Percentiles rank a stretch among this genome's conserved stretches.
phyloP scores from a whole-genome alignment of 2,113 vertebrate species.

The Cheirogaleus medius region DNA sequence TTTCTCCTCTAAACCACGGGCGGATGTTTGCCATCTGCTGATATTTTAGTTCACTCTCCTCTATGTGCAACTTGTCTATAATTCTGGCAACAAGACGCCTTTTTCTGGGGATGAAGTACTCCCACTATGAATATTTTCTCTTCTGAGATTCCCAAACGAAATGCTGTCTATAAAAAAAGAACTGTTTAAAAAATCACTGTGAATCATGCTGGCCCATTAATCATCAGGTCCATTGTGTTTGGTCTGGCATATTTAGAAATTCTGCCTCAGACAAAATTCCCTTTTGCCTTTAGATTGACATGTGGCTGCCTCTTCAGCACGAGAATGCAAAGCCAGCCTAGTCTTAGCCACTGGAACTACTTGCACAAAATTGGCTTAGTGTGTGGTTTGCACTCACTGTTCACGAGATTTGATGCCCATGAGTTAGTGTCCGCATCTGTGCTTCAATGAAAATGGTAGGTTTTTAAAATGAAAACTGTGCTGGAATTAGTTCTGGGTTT shows the following conservation, averaged over 20 bases:
- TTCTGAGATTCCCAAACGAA: conserved; percentile 78
- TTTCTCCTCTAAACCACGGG: conserved; percentile 39
- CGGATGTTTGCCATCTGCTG: conserved; percentile 70
- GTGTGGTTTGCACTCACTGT: neutral
- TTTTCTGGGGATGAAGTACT: conserved; percentile 82
- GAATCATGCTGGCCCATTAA: conserved; percentile 85
- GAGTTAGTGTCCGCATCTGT: neutral
- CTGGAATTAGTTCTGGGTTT: neutral
- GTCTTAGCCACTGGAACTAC: neutral
- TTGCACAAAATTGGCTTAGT: neutral
- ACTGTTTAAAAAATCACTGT: conserved; percentile 79
- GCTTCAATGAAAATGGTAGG: neutral
- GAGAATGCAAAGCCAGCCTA: conserved; percentile 55
- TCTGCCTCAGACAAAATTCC: conserved; percentile 73
- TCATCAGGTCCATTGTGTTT: conserved; percentile 81
- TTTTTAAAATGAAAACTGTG: neutral
- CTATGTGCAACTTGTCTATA: conserved; percentile 73
- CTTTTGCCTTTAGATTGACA: conserved; percentile 75
- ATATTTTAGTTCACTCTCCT: conserved; percentile 69
- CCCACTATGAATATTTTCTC: conserved; percentile 80
- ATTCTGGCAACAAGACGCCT: conserved; percentile 81
- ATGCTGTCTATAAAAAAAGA: conserved; percentile 71
- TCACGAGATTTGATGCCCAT: neutral
- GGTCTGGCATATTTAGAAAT: conserved; percentile 83
- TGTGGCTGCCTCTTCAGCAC: conserved; percentile 70